Base-by-base conservation (phyloP, 2,113 vertebrate genomes). In the Corvus cornix region DNA sequence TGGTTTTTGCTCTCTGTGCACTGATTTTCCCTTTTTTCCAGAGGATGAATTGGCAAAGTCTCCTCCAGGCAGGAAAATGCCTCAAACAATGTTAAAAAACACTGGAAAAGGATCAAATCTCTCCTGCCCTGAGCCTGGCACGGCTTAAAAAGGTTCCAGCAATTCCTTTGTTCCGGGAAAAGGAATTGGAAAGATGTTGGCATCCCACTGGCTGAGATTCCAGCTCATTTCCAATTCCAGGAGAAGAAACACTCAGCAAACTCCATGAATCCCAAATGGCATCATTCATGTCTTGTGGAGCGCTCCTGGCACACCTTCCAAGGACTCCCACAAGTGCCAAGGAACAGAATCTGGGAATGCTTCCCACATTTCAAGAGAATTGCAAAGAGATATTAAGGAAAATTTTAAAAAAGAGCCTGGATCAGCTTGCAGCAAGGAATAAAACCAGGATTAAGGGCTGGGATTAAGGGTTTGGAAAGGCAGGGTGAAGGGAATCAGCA, bases 261-360 rank as follows among this genome's bases (percentile, higher is more conserved):
- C 55, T 66, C 17, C 90, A 64, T 52, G 8, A 16, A 72, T 68
- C 84, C 22, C 84, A 67, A 94, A 67, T 12, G 78, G 69, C 60
- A 84, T 55, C 93, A 52, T 79, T 95, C 74, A 64, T 11, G 70
- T 64, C 87, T 64, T 13, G 60, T 21, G 76, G 93, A 91, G 77
- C 16, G 33, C 60, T 72, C 91, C 77, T 96, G 94, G 89, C 93
- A 60, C 19, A 78, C 39, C 89, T 94, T 92, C 64, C 82, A 84
- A 78, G 16, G 17, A 39, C 80, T 84, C 93, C 91, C 84, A 87
- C 20, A 0, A 60, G 51, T 17, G 80, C 93, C 91, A 90, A 92
- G 87, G 93, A 86, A 77, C 58, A 20, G 67, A 78, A 91, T 51
- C 84, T 72, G 89, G 90, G 93, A 93, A 89, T 27, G 11, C 49